Evolutionary conservation across 2,797 vertebrate species (phyloP).

Genomic region (Carduelis carduelis): DNA sequence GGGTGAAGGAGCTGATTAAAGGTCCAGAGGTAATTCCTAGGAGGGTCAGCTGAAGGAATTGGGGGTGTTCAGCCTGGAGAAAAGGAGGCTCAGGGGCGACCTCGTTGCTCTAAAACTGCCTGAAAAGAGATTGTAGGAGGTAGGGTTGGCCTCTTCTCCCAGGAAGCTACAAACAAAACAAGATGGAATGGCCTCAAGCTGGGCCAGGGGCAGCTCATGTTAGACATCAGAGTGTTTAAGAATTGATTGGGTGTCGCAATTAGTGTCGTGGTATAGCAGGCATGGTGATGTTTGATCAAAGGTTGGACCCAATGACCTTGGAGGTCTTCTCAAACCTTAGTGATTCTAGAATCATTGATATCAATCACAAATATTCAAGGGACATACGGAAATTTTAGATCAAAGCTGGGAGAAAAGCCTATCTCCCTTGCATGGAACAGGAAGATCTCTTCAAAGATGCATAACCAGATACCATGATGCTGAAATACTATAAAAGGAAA

Average conservation of each 20-base stretch:
- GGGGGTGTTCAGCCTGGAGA: background rate
- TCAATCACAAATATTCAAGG: background rate
- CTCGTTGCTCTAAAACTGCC: background rate
- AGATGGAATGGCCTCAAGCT: background rate
- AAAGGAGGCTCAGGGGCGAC: background rate
- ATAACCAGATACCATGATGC: background rate
- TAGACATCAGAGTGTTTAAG: background rate
- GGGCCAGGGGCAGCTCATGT: background rate
- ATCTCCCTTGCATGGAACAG: background rate
- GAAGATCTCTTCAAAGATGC: background rate
- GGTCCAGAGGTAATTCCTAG: background rate
- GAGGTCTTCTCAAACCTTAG: background rate
- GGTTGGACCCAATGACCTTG: background rate
- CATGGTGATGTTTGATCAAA: background rate
- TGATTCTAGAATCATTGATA: background rate
- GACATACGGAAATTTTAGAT: background rate
- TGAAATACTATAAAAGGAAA: background rate
- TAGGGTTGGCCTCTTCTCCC: background rate
- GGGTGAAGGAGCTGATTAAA: background rate
- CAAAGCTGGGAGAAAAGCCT: background rate
- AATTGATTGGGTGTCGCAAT: rapidly evolving
- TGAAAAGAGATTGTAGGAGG: background rate
- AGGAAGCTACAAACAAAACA: background rate
- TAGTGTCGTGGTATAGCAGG: background rate
- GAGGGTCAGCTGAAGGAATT: background rate